These are phyloP conservation scores for Carettochelys insculpta DNA, from an alignment of 2,113 vertebrate species.

Conservation along the genomic window DNA sequence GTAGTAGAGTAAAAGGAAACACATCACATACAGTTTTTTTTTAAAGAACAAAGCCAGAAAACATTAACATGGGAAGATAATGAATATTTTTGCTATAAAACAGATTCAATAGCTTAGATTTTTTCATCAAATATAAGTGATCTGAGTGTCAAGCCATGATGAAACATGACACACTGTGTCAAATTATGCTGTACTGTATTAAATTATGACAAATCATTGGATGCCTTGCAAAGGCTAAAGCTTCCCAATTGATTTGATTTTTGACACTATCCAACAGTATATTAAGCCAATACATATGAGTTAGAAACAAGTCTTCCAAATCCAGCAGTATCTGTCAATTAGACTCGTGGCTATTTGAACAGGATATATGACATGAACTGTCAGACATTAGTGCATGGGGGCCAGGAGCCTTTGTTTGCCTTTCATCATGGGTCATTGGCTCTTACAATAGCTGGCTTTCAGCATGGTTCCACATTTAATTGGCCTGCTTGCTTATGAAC, in stretches of 20 bases:
- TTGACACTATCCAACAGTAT: slow-evolving; percentile 8
- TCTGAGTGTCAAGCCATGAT: slow-evolving; percentile 12
- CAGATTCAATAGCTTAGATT: background rate
- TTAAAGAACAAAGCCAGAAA: background rate
- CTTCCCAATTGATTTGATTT: slow-evolving; percentile 22
- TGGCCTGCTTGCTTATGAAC: background rate
- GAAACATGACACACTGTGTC: background rate
- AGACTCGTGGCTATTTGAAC: background rate
- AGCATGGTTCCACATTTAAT: background rate
- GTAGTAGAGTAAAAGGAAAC: background rate
- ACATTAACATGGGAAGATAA: background rate
- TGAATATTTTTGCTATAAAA: slow-evolving; percentile 25
- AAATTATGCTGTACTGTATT: slow-evolving; percentile 21
- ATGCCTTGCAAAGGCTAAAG: background rate
- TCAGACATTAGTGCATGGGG: background rate
- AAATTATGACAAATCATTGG: slow-evolving; percentile 23
- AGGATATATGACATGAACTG: slow-evolving; percentile 11
- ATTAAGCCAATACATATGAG: slow-evolving; percentile 17
- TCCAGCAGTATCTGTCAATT: slow-evolving; percentile 30
- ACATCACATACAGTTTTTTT: background rate
- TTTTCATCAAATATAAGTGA: background rate
- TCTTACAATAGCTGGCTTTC: background rate
- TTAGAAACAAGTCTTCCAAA: slow-evolving; percentile 27
- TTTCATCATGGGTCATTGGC: background rate
- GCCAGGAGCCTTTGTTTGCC: background rate